A percentile compares a stretch with the other conserved stretches of the same genome.
Conservation (phyloP, 1,140 invertebrate genomes). For the Lucilia sericata region DNA sequence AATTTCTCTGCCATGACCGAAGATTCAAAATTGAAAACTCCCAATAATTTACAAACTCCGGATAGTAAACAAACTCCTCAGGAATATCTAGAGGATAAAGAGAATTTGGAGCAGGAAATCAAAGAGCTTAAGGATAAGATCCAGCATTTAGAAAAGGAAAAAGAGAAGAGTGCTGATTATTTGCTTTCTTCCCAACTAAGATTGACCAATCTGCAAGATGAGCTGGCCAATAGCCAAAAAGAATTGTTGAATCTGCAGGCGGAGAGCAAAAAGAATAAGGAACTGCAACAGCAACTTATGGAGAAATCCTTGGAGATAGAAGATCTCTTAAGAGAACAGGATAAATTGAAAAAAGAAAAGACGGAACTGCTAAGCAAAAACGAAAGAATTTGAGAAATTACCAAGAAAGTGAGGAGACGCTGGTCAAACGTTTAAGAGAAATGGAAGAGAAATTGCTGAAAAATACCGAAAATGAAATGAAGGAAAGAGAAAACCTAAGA, state of each 20-base stretch:
- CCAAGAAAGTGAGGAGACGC: conserved; percentile 56
- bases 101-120: conserved; percentile 43
- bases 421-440: conserved; percentile 51
- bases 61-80: not conserved
- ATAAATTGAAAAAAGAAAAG: conserved; percentile 44
- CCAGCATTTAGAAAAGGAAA: conserved; percentile 50
- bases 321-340: conserved; percentile 29
- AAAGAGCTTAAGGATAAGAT: conserved; percentile 50
- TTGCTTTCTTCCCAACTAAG: conserved; percentile 58
- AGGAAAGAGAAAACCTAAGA: conserved; percentile 57
- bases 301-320: conserved; percentile 46
- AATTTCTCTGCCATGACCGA: conserved; percentile 65
- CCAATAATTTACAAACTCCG: conserved; percentile 46
- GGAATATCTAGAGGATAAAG: not conserved
- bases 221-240: conserved; percentile 37
- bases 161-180: conserved; percentile 53
- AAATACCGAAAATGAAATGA: conserved; percentile 54
- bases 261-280: conserved; percentile 37
- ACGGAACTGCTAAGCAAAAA: conserved; percentile 53
- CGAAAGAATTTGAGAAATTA: conserved; percentile 51
- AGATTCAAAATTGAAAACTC: conserved; percentile 67
- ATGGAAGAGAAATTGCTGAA: conserved; percentile 55
- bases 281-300: conserved; percentile 51
- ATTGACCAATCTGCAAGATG: conserved; percentile 40
- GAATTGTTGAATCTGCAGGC: conserved; percentile 62